Percentiles rank a stretch among this genome's conserved stretches.
These are phyloP conservation scores for Crotalus adamanteus DNA, from an alignment of 2,797 vertebrate genomes.

Conservation along the genomic window DNA sequence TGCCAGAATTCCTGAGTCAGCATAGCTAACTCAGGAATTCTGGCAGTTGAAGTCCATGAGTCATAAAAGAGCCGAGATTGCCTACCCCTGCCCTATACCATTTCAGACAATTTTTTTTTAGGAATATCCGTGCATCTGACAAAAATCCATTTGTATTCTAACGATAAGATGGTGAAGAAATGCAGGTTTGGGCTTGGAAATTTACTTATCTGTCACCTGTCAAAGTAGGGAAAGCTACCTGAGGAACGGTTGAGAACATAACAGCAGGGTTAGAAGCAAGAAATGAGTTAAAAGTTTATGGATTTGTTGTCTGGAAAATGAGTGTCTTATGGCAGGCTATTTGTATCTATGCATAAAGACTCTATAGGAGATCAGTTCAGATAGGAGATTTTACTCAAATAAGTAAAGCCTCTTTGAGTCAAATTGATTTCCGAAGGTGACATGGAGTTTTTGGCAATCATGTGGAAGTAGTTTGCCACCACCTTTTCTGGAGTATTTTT, in stretches of 20 bases:
- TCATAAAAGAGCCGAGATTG: too few relatives aligned
- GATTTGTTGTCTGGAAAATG: background rate
- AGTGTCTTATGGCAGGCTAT: background rate
- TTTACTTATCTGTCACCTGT: background rate
- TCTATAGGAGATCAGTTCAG: background rate
- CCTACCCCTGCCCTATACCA: too few relatives aligned
- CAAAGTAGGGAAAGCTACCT: background rate
- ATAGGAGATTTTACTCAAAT: background rate
- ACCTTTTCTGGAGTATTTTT: background rate
- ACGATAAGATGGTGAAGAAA: background rate
- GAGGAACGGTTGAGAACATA: background rate
- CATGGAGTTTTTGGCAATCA: background rate
- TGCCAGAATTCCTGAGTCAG: too few relatives aligned
- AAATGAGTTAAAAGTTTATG: background rate
- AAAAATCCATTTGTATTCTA: background rate
- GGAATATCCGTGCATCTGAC: background rate
- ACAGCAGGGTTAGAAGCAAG: background rate
- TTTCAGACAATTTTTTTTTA: background rate
- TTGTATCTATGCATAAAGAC: background rate
- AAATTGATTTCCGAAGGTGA: background rate
- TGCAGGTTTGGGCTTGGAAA: background rate
- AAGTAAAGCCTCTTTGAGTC: background rate
- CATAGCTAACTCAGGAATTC: too few relatives aligned
- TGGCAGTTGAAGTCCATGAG: too few relatives aligned
- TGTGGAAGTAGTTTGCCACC: background rate